Conservation (phyloP, 2,888 invertebrate genomes). For the Cheilosia soror region DNA sequence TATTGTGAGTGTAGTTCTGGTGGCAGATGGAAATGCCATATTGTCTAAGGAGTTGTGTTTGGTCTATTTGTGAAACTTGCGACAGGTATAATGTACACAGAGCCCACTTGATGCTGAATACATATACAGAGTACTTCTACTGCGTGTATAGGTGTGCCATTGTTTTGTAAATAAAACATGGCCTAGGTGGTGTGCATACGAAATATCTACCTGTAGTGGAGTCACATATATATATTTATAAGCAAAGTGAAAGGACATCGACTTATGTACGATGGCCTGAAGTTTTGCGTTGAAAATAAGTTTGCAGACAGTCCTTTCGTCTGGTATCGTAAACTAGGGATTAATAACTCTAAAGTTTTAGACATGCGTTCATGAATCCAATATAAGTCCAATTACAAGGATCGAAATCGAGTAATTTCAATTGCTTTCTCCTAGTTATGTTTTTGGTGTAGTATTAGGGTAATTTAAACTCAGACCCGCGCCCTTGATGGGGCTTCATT, state of each 20-base stretch:
- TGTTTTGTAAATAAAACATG: slow-evolving; percentile 39
- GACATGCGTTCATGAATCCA: neutral
- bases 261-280: slow-evolving; percentile 2
- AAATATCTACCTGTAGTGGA: no score
- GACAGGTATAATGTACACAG: slow-evolving; percentile 35
- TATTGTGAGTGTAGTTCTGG: slow-evolving; percentile 21
- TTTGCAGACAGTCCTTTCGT: neutral
- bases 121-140: neutral
- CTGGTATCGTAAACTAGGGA: neutral
- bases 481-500: no score
- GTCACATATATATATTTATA: no score
- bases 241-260: slow-evolving; percentile 1
- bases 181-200: neutral
- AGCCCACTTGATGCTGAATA: slow-evolving; percentile 46
- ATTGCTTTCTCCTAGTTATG: neutral
- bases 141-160: neutral
- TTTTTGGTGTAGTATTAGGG: no score
- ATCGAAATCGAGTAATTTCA: neutral
- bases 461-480: no score
- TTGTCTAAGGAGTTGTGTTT: slow-evolving; percentile 35
- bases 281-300: neutral
- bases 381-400: neutral
- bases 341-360: neutral
- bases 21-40: slow-evolving; percentile 13
- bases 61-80: slow-evolving; percentile 19